phyloP scores from a whole-genome alignment of 1,140 invertebrate genomes.

The Plutomurus gul region DNA sequence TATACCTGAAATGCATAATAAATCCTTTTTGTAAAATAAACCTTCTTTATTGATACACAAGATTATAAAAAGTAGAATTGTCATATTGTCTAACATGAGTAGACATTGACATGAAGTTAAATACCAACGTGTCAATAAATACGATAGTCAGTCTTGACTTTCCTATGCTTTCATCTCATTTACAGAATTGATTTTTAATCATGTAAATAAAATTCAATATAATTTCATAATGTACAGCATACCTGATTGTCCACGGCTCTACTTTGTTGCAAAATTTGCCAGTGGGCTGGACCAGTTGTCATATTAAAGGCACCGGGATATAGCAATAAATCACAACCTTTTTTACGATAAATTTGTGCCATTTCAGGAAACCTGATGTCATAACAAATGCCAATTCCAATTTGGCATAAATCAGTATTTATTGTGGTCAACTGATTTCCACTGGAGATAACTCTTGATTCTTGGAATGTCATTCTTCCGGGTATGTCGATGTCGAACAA shows the following conservation, averaged over 20 bases:
- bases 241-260: constrained; percentile 88
- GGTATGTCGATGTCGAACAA: constrained; percentile 95
- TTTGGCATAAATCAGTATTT: constrained; percentile 72
- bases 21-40: background rate
- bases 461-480: constrained; percentile 88
- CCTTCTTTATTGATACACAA: background rate
- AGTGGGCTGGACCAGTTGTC: constrained; percentile 91
- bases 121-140: too few relatives aligned
- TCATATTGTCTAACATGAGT: too few relatives aligned
- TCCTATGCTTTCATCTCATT: too few relatives aligned
- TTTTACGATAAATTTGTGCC: constrained; percentile 77
- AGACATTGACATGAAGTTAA: too few relatives aligned
- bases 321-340: constrained; percentile 79
- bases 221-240: constrained; percentile 57
- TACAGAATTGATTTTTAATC: too few relatives aligned
- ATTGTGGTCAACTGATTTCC: constrained; percentile 79
- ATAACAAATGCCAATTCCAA: constrained; percentile 93
- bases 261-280: constrained; percentile 79
- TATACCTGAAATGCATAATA: constrained; percentile 17
- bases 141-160: too few relatives aligned
- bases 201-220: background rate
- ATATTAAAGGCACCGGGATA: constrained; percentile 96
- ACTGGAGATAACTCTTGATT: constrained; percentile 79
- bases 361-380: constrained; percentile 91
- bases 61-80: background rate